Evolutionary conservation across 2,888 invertebrate genomes (phyloP).

Genomic region (Hypena proboscidalis): DNA sequence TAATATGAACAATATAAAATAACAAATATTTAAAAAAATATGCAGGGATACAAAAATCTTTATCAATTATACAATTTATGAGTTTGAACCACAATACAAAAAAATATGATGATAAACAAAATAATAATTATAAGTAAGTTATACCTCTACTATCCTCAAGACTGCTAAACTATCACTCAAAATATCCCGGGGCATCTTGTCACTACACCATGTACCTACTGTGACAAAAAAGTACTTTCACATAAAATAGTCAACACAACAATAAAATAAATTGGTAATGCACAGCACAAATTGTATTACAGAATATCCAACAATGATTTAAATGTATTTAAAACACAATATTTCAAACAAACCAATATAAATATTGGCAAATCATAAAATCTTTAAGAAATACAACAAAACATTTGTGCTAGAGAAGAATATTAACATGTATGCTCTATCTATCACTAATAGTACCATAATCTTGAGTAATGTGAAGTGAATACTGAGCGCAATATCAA

Average conservation of each 20-base stretch:
- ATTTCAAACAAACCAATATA: too few relatives aligned
- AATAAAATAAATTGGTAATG: too few relatives aligned
- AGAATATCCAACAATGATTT: background rate
- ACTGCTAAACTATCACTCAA: constrained; percentile 88
- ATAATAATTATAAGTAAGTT: constrained; percentile 7
- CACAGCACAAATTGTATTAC: too few relatives aligned
- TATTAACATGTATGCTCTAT: background rate
- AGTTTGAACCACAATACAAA: background rate
- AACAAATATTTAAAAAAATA: too few relatives aligned
- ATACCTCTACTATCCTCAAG: constrained; percentile 86
- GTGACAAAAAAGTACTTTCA: constrained; percentile 25
- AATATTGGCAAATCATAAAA: too few relatives aligned
- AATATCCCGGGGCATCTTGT: constrained; percentile 87
- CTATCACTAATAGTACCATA: background rate
- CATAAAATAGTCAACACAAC: constrained; percentile 2
- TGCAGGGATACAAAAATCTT: too few relatives aligned
- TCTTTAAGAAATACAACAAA: background rate
- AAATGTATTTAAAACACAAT: background rate
- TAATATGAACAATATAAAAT: too few relatives aligned
- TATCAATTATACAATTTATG: too few relatives aligned
- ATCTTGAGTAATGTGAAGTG: background rate
- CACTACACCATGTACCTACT: constrained; percentile 40
- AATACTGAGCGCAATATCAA: background rate
- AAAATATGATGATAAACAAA: background rate
- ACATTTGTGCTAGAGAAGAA: background rate